Conservation (phyloP, 2,888 invertebrate genomes). For the Sphaeridia pumilis region DNA sequence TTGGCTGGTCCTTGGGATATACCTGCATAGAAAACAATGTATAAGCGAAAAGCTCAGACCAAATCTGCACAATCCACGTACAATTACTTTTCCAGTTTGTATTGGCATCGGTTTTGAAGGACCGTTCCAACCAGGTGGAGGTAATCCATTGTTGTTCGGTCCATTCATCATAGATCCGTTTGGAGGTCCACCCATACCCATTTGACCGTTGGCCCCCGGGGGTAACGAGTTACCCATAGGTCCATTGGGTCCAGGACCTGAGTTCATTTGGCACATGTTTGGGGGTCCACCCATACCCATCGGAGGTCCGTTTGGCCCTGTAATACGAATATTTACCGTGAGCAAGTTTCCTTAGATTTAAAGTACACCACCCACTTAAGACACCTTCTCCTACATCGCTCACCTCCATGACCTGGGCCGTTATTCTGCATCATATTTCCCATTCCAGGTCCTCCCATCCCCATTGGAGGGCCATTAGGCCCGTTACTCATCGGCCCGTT, state of each 20-base stretch:
- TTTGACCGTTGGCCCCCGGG: not conserved
- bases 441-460: constrained; percentile 5
- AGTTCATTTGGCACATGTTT: too few relatives aligned
- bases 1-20: constrained; percentile 89
- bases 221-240: constrained; percentile 3
- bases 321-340: too few relatives aligned
- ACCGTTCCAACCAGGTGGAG: constrained; percentile 36
- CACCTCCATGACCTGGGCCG: constrained; percentile 1
- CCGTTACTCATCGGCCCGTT: constrained; percentile 14
- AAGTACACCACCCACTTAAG: too few relatives aligned
- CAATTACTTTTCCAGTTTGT: constrained; percentile 77
- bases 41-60: too few relatives aligned
- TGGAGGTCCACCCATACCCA: constrained; percentile 14
- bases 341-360: too few relatives aligned
- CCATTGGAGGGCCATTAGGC: not conserved
- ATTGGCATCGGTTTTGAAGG: constrained; percentile 64
- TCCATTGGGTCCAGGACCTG: constrained; percentile 17
- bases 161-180: constrained; percentile 38
- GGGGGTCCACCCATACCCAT: constrained; percentile 38
- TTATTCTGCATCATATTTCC: constrained; percentile 11
- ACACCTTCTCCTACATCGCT: too few relatives aligned
- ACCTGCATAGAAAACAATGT: constrained; percentile 43
- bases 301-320: too few relatives aligned
- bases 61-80: constrained; percentile 17
- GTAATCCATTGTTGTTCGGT: constrained; percentile 40